Conservation (phyloP, 1,140 invertebrate species). For the Hylaeus volcanicus region DNA sequence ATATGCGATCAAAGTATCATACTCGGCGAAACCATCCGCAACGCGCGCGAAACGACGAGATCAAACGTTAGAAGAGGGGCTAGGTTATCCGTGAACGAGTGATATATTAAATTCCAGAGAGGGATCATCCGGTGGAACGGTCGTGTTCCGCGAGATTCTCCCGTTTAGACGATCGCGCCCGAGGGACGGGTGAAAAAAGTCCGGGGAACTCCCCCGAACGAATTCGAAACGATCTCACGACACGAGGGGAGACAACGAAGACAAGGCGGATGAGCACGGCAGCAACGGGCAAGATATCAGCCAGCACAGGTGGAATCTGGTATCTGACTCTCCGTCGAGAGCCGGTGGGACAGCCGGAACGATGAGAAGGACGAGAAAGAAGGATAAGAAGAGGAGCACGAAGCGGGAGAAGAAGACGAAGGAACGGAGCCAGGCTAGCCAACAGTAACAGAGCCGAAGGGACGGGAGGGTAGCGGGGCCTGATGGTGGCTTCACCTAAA, state of each 20-base stretch:
- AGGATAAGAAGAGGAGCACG: conserved; percentile 28
- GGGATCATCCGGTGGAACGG: not conserved
- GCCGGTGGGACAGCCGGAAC: conserved; percentile 40
- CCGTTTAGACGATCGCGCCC: not conserved
- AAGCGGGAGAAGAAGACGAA: conserved; percentile 12
- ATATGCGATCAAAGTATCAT: too few relatives aligned
- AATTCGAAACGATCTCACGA: conserved; percentile 62
- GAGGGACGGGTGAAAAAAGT: not conserved
- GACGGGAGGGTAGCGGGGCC: not conserved
- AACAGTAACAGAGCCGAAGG: conserved; percentile 9
- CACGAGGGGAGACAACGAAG: conserved; percentile 59
- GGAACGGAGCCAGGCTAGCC: not conserved
- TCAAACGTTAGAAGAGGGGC: too few relatives aligned
- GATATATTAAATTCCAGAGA: not conserved
- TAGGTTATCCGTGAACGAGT: not conserved
- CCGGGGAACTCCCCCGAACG: conserved; percentile 34
- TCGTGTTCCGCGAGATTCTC: not conserved
- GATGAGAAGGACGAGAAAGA: conserved; percentile 50
- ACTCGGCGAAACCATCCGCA: too few relatives aligned
- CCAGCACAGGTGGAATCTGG: conserved; percentile 70
- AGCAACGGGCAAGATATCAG: conserved; percentile 61
- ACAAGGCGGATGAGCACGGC: conserved; percentile 58
- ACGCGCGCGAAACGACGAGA: too few relatives aligned
- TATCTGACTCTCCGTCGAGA: conserved; percentile 56
- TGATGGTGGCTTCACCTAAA: conserved; percentile 71